Evolutionary conservation across 2,797 vertebrate species (phyloP).

Genomic region (Etheostoma perlongum): DNA sequence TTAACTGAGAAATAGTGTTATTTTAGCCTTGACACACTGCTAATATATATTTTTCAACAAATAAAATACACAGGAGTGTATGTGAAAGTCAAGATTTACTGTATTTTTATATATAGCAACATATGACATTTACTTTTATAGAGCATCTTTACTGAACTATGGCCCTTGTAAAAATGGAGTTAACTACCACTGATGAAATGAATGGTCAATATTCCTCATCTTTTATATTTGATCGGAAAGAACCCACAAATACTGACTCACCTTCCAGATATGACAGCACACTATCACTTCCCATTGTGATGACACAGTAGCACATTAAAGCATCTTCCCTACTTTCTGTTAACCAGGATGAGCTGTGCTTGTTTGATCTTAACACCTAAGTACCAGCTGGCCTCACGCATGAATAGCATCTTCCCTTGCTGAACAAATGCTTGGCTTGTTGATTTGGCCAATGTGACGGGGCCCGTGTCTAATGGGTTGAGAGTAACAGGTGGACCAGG

Average conservation of each 20-base stretch:
- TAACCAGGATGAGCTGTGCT: slow-evolving; percentile 77
- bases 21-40: not conserved
- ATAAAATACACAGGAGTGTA: not conserved
- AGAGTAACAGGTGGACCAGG: slow-evolving; percentile 76
- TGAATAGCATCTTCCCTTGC: slow-evolving; percentile 63
- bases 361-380: slow-evolving; percentile 85
- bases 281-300: slow-evolving; percentile 38
- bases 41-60: not conserved
- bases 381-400: slow-evolving; percentile 76
- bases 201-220: slow-evolving; percentile 37
- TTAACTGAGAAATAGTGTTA: not conserved
- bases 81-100: not conserved
- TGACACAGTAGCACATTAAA: slow-evolving; percentile 72
- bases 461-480: slow-evolving; percentile 81
- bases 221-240: slow-evolving; percentile 37
- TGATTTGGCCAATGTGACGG: slow-evolving; percentile 49
- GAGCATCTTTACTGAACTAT: slow-evolving; percentile 11
- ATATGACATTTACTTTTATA: not conserved
- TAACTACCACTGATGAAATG: slow-evolving; percentile 23
- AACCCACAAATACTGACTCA: slow-evolving; percentile 59
- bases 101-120: not conserved
- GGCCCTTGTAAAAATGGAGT: slow-evolving; percentile 31
- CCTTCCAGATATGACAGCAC: slow-evolving; percentile 29
- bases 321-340: slow-evolving; percentile 62
- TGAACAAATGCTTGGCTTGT: slow-evolving; percentile 68